These are phyloP conservation scores for Vidua chalybeata DNA, from an alignment of 2,113 vertebrate species.

Conservation along the genomic window DNA sequence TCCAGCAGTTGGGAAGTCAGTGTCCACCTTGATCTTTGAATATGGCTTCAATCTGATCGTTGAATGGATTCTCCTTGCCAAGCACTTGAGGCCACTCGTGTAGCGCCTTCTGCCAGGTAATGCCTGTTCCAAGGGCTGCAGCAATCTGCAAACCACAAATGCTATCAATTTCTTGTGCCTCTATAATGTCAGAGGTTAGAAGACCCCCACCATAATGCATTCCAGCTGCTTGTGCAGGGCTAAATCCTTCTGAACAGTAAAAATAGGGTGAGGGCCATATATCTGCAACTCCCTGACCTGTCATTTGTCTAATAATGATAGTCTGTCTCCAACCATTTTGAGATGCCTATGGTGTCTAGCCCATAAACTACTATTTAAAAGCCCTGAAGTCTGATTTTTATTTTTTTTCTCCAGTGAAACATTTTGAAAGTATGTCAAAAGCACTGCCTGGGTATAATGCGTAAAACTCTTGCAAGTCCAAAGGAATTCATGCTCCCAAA, in stretches of 20 bases:
- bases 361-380: background rate
- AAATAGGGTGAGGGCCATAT: background rate
- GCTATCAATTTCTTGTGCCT: background rate
- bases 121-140: constrained; percentile 55
- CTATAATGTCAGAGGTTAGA: accelerated
- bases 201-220: background rate
- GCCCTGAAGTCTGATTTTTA: background rate
- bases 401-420: accelerated
- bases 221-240: background rate
- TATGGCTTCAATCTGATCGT: constrained; percentile 65
- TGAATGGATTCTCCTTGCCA: constrained; percentile 78
- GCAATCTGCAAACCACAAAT: constrained; percentile 60
- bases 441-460: background rate
- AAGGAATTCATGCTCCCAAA: background rate
- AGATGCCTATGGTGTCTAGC: background rate
- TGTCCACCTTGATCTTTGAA: constrained; percentile 80
- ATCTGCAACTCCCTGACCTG: background rate
- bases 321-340: background rate
- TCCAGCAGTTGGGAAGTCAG: background rate
- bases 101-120: constrained; percentile 67
- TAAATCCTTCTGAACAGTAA: background rate
- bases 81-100: constrained; percentile 67
- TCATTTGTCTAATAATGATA: background rate
- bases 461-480: background rate
- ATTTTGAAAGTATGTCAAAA: background rate